Evolutionary conservation across 2,888 invertebrate genomes (phyloP), one percentile per base, ranked within the genome.

Genomic region (Tholera decimalis): DNA sequence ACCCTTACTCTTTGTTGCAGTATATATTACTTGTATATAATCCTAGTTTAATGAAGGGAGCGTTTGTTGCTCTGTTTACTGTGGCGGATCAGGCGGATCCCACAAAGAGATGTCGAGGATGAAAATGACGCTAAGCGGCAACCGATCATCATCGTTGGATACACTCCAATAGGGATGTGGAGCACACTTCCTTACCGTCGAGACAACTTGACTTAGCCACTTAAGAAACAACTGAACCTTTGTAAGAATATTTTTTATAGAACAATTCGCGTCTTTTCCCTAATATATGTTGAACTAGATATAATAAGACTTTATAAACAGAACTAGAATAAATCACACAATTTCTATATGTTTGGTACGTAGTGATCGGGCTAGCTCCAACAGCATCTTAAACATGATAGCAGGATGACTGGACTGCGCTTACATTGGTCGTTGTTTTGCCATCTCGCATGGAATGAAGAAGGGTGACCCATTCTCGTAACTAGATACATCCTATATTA

Each of bases 41-140:
- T 78, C 73, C 47, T 53, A 57, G 56, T 78, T 77, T 62, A 73
- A 78, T 66, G 66, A 59, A 74, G 50, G n/a, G 55, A 55, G 26
- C 65, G 54, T 26, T 20, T 30, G 57, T 68, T 35, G 30, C 15
- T 44, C 22, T 74, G 59, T 73, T 67, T 66, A 46, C 79, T 46
- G 51, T 30, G 28, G 41, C 41, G 47, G 50, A n/a, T 58, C 20
- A 9, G 33, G 5, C 15, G 9, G 62, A 28, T 28, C 28, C 22
- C 39, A 63, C 33, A 63, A 56, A 73, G 43, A 33, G 41, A 47
- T 73, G 28, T 35, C 13, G 35, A 54, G 28, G 56, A 46, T 41
- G 46, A 49, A 44, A 65, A 57, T 65, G 79, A 77, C 65, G 47
- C 58, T 59, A 72, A 78, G 81, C 63, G 64, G 68, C 68, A 1